Percentiles rank a stretch among this genome's conserved stretches.
phyloP scores from a whole-genome alignment of 1,140 invertebrate genomes.

The Sycophaga agraensis region DNA sequence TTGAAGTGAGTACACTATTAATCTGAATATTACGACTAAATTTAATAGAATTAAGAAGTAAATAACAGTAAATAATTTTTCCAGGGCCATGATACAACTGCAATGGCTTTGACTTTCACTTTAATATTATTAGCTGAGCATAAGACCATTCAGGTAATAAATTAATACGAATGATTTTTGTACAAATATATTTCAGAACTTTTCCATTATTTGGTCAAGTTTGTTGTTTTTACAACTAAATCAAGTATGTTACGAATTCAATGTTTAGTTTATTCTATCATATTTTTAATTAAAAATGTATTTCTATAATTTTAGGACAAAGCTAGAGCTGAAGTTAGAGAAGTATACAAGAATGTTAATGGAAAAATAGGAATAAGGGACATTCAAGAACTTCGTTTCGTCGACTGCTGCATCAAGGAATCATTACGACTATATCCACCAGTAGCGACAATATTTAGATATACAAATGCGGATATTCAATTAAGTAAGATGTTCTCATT shows the following conservation, averaged over 20 bases:
- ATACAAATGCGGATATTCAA: slow-evolving; percentile 50
- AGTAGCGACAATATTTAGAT: slow-evolving; percentile 59
- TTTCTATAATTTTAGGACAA: too few relatives aligned
- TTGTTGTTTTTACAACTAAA: too few relatives aligned
- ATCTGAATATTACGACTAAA: too few relatives aligned
- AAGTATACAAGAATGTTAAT: not conserved
- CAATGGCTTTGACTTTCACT: slow-evolving; percentile 31
- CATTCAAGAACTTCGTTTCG: slow-evolving; percentile 41
- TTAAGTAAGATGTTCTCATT: slow-evolving; percentile 26
- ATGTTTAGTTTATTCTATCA: too few relatives aligned
- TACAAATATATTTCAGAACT: too few relatives aligned
- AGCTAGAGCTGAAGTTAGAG: slow-evolving; percentile 13
- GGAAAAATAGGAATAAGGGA: slow-evolving; percentile 1
- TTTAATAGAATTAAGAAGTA: too few relatives aligned
- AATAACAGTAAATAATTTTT: not conserved
- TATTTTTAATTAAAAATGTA: too few relatives aligned
- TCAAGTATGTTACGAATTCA: too few relatives aligned
- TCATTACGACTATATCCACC: slow-evolving; percentile 61
- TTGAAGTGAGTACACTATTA: slow-evolving; percentile 59
- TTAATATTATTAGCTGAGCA: slow-evolving; percentile 32
- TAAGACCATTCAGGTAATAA: slow-evolving; percentile 33
- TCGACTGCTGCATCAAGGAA: slow-evolving; percentile 66
- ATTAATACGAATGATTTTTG: too few relatives aligned
- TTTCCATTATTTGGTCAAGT: too few relatives aligned
- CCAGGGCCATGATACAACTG: slow-evolving; percentile 36